Evolutionary conservation across 2,797 vertebrate genomes (phyloP).

Genomic region (Rhinella marina): DNA sequence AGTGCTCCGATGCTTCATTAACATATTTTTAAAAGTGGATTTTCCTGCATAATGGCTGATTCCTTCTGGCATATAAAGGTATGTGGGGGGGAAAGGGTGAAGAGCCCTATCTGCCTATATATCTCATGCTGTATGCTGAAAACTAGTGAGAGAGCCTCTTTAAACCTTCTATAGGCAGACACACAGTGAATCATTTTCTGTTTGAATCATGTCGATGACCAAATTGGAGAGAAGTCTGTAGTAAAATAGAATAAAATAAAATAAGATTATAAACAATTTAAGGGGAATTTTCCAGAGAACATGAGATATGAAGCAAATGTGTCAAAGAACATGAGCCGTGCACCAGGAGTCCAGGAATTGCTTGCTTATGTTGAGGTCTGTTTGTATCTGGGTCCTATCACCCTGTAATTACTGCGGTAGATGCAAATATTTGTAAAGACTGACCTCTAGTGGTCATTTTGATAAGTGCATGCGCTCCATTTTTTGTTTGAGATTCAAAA

Average conservation of each 20-base stretch:
- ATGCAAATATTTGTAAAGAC: not conserved
- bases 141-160: too few relatives aligned
- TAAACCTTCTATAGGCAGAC: too few relatives aligned
- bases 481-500: too few relatives aligned
- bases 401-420: not conserved
- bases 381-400: not conserved
- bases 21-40: too few relatives aligned
- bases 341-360: not conserved
- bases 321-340: not conserved
- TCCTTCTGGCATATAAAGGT: too few relatives aligned
- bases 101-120: too few relatives aligned
- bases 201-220: not conserved
- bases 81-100: too few relatives aligned
- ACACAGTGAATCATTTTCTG: not conserved
- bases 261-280: not conserved
- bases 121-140: too few relatives aligned
- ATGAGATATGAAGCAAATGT: not conserved
- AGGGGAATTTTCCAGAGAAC: not conserved
- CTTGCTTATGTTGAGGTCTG: not conserved
- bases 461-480: not conserved
- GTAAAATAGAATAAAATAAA: not conserved
- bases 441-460: slow-evolving; percentile 23
- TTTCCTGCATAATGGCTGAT: too few relatives aligned
- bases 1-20: too few relatives aligned
- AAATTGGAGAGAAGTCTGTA: not conserved